Conservation (phyloP, 1,140 invertebrate genomes). For the Palaemon carinicauda region DNA sequence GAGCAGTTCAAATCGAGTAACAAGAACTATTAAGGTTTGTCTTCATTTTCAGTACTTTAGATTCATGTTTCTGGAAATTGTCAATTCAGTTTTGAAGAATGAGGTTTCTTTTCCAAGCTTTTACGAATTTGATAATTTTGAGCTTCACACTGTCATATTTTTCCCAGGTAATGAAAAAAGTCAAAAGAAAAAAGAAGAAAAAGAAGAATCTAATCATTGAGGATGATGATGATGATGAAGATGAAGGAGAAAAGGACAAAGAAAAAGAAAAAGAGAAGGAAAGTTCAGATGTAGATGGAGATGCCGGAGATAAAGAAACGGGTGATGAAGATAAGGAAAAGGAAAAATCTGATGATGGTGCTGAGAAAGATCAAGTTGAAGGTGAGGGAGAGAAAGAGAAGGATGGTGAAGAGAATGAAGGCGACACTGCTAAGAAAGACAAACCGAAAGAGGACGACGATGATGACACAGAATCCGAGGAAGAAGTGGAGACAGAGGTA, state of each 20-base stretch:
- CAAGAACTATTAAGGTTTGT: conserved; percentile 53
- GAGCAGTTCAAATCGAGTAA: conserved; percentile 31
- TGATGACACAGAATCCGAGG: conserved; percentile 42
- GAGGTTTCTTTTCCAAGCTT: too few species aligned
- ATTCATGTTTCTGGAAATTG: neutral
- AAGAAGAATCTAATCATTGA: conserved; percentile 61
- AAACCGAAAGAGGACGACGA: neutral
- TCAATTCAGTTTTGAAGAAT: too few species aligned
- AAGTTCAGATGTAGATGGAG: neutral
- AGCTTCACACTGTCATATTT: neutral
- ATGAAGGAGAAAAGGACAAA: neutral
- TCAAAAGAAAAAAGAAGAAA: conserved; percentile 68
- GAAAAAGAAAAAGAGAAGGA: neutral
- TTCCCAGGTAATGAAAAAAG: conserved; percentile 65
- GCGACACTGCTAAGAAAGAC: conserved; percentile 59
- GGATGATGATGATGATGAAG: neutral
- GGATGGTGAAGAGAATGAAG: conserved; percentile 66
- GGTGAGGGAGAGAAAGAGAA: conserved; percentile 70
- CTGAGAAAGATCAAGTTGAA: conserved; percentile 57
- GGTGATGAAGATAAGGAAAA: neutral
- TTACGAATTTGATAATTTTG: neutral
- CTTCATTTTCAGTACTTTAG: neutral
- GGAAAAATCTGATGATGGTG: neutral
- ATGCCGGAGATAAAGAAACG: neutral
- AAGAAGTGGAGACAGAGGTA: conserved; percentile 43